Evolutionary conservation across 2,113 vertebrate species (phyloP), one percentile per base, ranked within the genome.

Genomic region (Larimichthys polyactis): DNA sequence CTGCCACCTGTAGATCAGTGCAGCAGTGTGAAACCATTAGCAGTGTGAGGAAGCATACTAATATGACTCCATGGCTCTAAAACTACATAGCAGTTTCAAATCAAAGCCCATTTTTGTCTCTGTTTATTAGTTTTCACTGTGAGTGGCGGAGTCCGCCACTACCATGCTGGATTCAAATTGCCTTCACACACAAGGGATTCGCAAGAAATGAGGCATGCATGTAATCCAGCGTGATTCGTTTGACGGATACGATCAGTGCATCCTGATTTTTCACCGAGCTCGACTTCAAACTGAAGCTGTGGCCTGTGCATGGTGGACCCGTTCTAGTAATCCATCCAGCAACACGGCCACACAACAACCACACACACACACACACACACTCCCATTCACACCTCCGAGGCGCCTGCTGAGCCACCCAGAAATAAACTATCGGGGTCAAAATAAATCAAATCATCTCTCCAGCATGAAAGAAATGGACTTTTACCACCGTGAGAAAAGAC

Each of bases 361-460:
- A n/a, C 49, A 51, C 62, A 55, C 60, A 36, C 27, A 43, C 57
- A n/a, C 49, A 51, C 62, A 55, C 60, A 82, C 20, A 43, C 69
- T 55, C 16, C 36, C 5, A 71, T 55, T 81, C 52, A 71, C 59
- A 68, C 63, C 59, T 77, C 43, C 11, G 64, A 80, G 64, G 62
- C 2, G 20, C 36, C 60, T 46, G 12, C 69, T 58, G 40, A 40
- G 43, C 63, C 54, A n/a, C 63, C 72, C 49, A 32, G 52, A 79
- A 75, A 79, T 71, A 87, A 76, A 72, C 55, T n/a, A n/a, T 27
- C 70, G 19, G 43, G 71, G 54, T 71, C 46, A 71, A 58, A 83
- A 72, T 69, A 65, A 85, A 75, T 81, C 64, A 76, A 63, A 67
- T 72, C 70, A 40, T 19, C 75, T 27, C 22, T 20, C 65, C 62